Conservation (phyloP, 2,797 vertebrate genomes). For the Notolabrus celidotus region DNA sequence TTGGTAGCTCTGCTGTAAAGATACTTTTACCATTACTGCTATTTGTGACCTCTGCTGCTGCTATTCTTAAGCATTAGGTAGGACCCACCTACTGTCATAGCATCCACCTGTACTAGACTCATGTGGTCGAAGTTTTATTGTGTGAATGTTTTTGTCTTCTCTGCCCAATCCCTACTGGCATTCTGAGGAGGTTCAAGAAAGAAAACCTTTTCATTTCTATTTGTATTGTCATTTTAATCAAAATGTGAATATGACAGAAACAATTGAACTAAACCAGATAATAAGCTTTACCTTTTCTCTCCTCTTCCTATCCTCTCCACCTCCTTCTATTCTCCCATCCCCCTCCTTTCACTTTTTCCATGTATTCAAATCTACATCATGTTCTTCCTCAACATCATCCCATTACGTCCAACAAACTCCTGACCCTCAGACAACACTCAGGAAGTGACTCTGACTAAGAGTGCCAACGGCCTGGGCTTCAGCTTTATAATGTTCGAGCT, state of each 20-base stretch:
- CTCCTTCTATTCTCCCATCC: not conserved
- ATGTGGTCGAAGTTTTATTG: not conserved
- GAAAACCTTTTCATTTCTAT: too few relatives aligned
- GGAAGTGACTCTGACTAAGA: constrained; percentile 89
- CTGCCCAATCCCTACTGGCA: not conserved
- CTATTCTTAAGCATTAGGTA: not conserved
- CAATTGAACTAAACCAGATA: not conserved
- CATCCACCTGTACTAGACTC: not conserved
- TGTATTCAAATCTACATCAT: too few relatives aligned
- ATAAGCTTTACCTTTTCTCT: constrained; percentile 1
- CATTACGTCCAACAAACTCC: not conserved
- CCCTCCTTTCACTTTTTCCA: not conserved
- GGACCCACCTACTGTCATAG: not conserved
- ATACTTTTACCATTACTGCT: too few relatives aligned
- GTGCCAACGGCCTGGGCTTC: constrained; percentile 88
- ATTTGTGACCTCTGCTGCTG: too few relatives aligned
- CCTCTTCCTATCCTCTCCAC: not conserved
- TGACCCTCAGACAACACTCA: constrained; percentile 83
- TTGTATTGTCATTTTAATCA: not conserved
- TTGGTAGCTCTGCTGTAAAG: not conserved
- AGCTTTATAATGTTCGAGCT: constrained; percentile 88
- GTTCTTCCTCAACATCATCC: not conserved
- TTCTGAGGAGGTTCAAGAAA: not conserved
- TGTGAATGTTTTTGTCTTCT: not conserved
- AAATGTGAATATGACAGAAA: not conserved